Percentiles rank a stretch among this genome's conserved stretches.
phyloP scores from a whole-genome alignment of 2,797 vertebrate genomes.

The Pipistrellus nathusii region DNA sequence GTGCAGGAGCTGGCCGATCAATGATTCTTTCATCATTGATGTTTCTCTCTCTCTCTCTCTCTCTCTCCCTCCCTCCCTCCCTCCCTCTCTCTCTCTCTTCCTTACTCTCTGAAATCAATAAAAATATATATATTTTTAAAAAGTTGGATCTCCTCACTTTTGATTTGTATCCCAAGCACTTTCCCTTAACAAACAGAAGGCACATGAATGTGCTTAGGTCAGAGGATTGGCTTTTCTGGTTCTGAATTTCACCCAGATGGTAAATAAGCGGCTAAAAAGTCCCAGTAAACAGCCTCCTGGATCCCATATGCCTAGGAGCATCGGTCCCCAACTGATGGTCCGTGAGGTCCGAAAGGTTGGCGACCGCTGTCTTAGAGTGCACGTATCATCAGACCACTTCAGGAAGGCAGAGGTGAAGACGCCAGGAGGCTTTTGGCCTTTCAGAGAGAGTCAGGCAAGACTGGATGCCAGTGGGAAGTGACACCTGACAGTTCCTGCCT shows the following conservation, averaged over 20 bases:
- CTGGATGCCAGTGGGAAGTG: background rate
- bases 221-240: slow-evolving; percentile 40
- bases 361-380: background rate
- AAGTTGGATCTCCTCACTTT: slow-evolving; percentile 35
- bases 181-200: background rate
- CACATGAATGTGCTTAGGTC: background rate
- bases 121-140: background rate
- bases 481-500: background rate
- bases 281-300: background rate
- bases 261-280: background rate
- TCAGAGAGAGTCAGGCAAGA: background rate
- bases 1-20: background rate
- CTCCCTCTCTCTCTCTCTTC: background rate
- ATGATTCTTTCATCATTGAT: background rate
- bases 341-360: too few relatives aligned
- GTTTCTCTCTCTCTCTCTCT: background rate
- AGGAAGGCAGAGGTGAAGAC: background rate
- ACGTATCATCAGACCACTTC: background rate
- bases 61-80: background rate
- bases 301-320: background rate
- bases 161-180: slow-evolving; percentile 53
- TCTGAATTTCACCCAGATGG: slow-evolving; percentile 49
- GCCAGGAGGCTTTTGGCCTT: background rate
- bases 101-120: background rate
- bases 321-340: too few relatives aligned